These are phyloP conservation scores for Podarcis siculus DNA, from an alignment of 2,797 vertebrate species.

Conservation along the genomic window DNA sequence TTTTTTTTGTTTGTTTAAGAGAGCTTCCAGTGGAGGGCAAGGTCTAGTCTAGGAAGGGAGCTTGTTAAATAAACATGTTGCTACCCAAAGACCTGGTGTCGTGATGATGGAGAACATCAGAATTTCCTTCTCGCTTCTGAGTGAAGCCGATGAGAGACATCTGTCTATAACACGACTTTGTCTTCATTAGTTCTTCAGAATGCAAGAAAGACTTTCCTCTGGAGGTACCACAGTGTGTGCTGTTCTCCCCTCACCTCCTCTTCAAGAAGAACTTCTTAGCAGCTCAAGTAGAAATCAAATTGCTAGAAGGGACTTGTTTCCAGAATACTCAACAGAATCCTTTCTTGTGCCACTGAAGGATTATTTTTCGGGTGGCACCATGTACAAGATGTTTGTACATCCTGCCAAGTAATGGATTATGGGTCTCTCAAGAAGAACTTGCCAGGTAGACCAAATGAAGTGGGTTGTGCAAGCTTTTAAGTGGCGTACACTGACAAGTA, in stretches of 20 bases:
- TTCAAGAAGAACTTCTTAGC: conserved; percentile 58
- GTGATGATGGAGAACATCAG: conserved; percentile 72
- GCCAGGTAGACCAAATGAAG: too few species aligned
- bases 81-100: conserved; percentile 49
- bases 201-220: conserved; percentile 70
- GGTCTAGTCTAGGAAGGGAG: conserved; percentile 65
- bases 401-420: background rate
- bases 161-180: conserved; percentile 67
- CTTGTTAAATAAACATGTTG: conserved; percentile 71
- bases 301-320: conserved; percentile 71
- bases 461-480: background rate
- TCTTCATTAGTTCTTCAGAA: conserved; percentile 65
- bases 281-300: conserved; percentile 71
- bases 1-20: conserved; percentile 26
- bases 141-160: conserved; percentile 67
- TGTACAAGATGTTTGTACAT: too few species aligned
- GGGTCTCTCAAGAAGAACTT: background rate
- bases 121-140: conserved; percentile 64
- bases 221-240: conserved; percentile 64
- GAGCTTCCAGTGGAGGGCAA: conserved; percentile 57
- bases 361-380: conserved; percentile 1
- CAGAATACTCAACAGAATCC: conserved; percentile 68
- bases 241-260: conserved; percentile 29
- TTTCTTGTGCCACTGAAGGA: conserved; percentile 40
- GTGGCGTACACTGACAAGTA: background rate